Evolutionary conservation across 2,888 invertebrate species (phyloP).

Genomic region (Agrotis puta): DNA sequence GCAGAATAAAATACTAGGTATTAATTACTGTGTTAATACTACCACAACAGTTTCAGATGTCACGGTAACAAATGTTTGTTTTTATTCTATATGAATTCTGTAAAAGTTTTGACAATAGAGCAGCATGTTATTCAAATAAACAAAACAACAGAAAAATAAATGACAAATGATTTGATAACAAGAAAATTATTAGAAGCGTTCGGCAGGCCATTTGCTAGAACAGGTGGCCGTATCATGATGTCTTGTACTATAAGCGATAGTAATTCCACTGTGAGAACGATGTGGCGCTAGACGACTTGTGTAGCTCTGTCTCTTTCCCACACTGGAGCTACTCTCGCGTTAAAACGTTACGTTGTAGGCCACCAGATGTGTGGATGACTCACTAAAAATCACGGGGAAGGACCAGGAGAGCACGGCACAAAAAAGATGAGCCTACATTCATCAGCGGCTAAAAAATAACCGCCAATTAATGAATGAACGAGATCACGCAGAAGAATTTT

Average conservation of each 20-base stretch:
- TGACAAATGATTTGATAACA: no score
- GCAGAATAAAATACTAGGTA: not conserved
- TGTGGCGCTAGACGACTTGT: no score
- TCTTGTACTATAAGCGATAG: no score
- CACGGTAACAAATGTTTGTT: not conserved
- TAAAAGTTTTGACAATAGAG: not conserved
- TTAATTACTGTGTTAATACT: not conserved
- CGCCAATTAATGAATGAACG: not conserved
- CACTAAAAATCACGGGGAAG: not conserved
- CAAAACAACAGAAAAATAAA: no score
- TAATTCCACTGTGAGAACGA: no score
- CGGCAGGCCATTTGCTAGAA: no score
- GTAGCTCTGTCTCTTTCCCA: no score
- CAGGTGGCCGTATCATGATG: no score
- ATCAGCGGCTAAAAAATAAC: not conserved
- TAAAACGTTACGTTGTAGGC: no score
- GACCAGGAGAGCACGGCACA: not conserved
- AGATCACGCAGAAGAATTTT: not conserved
- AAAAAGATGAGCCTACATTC: no score
- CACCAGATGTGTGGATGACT: not conserved
- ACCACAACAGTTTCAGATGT: not conserved
- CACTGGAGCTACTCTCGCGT: no score
- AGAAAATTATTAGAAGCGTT: no score
- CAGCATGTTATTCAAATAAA: not conserved
- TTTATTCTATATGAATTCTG: not conserved